Conservation (phyloP, 2,113 vertebrate species). For the Scartelaos histophorus region DNA sequence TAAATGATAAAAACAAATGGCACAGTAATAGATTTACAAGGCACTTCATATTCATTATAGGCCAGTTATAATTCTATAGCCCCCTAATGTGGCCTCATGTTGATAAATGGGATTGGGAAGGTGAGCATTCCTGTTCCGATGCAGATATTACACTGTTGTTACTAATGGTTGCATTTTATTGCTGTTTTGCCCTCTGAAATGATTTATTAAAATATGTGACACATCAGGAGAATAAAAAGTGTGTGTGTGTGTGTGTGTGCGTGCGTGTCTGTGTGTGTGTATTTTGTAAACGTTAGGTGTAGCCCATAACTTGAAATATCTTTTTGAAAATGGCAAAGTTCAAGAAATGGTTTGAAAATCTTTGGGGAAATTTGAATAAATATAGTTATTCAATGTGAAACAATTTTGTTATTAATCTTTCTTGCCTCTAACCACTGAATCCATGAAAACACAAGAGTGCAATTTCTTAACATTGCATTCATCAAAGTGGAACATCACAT, state of each 20-base stretch:
- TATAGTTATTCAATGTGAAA: not conserved
- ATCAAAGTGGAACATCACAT: not conserved
- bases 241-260: not conserved
- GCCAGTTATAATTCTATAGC: not conserved
- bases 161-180: slow-evolving; percentile 11
- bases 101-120: not conserved
- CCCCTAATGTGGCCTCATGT: slow-evolving; percentile 3
- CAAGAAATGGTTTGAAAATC: not conserved
- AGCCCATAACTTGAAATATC: not conserved
- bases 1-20: not conserved
- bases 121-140: not conserved
- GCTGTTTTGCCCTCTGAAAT: slow-evolving; percentile 1
- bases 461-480: not conserved
- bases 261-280: too few relatives aligned
- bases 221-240: not conserved
- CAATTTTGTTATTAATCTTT: not conserved
- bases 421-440: not conserved
- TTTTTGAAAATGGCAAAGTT: not conserved
- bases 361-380: not conserved
- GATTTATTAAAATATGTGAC: not conserved
- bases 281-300: not conserved
- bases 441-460: not conserved
- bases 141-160: not conserved
- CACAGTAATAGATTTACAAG: not conserved
- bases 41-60: slow-evolving; percentile 8